Evolutionary conservation across 2,888 invertebrate genomes (phyloP), one percentile per base, ranked within the genome.

Genomic region (Pandemis corylana): DNA sequence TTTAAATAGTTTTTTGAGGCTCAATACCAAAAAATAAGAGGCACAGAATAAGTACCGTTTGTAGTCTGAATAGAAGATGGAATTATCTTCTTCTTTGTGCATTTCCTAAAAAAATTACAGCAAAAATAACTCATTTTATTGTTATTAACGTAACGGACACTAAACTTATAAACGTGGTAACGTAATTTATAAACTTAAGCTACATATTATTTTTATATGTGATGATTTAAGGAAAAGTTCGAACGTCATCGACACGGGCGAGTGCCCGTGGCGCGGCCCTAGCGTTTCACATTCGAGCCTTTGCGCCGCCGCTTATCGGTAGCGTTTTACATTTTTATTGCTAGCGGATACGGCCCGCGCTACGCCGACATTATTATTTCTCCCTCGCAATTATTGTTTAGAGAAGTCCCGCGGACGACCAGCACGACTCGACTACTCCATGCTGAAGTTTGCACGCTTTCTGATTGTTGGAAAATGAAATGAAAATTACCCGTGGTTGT

Each of bases 301-400:
- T 90, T 89, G 89, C 89, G 89, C 85, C 85, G 88, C 84, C 90
- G 92, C 93, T 94, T 94, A 94, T 94, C 94, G 91, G 91, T 84
- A 85, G 87, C 91, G 91, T 92, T 94, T 94, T 93, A 93, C 94
- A 94, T 94, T 94, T 94, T 93, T 94, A 94, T 93, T 94, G 92
- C 93, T 87, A 92, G 89, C 94, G 93, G 94, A 93, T 93, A 93
- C 92, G 89, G 89, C 82, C 91, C 87, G 89, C 89, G 90, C 88
- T 87, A 87, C 87, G 87, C 86, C 86, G 90, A 88, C 91, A 90
- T 92, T 93, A 92, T 93, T 94, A 92, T 93, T 93, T 91, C 92
- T 91, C 87, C 89, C 88, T 85, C 82, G 89, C 92, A 92, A 93
- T 94, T 93, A 94, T 92, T 93, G 93, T 90, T 92, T 92, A 91